Evolutionary conservation across 2,113 vertebrate species (phyloP).

Genomic region (Seriola dumerili): DNA sequence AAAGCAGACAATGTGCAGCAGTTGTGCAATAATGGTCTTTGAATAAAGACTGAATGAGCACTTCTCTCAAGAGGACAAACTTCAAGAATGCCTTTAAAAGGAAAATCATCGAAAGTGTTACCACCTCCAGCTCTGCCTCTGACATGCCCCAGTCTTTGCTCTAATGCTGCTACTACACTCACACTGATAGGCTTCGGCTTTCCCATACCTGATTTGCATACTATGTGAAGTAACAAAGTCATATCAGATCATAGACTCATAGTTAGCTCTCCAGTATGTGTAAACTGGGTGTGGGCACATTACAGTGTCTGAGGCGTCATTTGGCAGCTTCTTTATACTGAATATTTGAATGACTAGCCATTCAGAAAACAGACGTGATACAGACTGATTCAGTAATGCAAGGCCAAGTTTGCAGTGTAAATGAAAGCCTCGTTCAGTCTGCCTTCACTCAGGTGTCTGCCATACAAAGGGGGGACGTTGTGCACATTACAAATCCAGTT

Average conservation of each 20-base stretch:
- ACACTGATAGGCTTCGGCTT: background rate
- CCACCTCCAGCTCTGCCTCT: background rate
- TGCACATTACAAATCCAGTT: background rate
- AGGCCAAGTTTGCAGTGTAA: background rate
- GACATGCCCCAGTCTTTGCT: conserved; percentile 6
- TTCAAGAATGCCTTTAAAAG: background rate
- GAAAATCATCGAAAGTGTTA: background rate
- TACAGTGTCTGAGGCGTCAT: conserved; percentile 34
- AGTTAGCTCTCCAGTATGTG: conserved; percentile 18
- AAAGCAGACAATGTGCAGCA: background rate
- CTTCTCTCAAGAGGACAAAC: background rate
- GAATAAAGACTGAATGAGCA: background rate
- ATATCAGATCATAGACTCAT: background rate
- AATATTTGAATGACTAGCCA: conserved; percentile 6
- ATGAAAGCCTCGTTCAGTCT: background rate
- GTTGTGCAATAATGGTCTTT: background rate
- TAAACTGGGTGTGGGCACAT: conserved; percentile 60
- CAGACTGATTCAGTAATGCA: background rate
- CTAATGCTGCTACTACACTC: background rate
- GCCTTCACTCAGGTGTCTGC: background rate
- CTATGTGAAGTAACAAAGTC: background rate
- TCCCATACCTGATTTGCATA: background rate
- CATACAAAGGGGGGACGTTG: background rate
- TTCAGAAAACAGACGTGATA: background rate
- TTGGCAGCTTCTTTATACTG: conserved; percentile 19